These are phyloP conservation scores for Eucriotettix oculatus DNA, from an alignment of 2,888 invertebrate species.

Conservation along the genomic window DNA sequence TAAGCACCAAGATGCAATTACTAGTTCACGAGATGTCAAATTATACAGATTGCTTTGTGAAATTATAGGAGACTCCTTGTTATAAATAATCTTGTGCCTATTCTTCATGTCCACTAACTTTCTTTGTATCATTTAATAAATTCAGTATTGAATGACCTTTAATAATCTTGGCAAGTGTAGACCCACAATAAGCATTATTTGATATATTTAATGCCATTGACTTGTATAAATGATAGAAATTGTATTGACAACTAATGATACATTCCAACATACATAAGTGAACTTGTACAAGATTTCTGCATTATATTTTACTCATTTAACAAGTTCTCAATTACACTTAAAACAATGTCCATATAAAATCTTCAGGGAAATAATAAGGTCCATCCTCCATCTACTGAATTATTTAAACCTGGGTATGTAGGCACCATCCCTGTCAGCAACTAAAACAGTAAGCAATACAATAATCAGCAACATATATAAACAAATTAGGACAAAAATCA, in stretches of 20 bases:
- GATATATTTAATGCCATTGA: too few relatives aligned
- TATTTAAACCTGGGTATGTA: slow-evolving; percentile 2
- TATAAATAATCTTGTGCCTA: slow-evolving; percentile 2
- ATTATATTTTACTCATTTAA: too few relatives aligned
- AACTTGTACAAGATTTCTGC: too few relatives aligned
- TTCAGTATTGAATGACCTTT: not conserved
- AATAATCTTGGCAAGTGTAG: too few relatives aligned
- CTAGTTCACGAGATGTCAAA: slow-evolving; percentile 9
- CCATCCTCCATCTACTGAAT: slow-evolving; percentile 4
- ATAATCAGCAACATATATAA: too few relatives aligned
- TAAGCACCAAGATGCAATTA: not conserved
- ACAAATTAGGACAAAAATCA: too few relatives aligned
- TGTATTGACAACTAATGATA: too few relatives aligned
- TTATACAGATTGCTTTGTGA: not conserved
- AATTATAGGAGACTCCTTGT: not conserved
- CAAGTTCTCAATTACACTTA: slow-evolving; percentile 1
- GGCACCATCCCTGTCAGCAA: slow-evolving; percentile 13
- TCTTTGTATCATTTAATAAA: not conserved
- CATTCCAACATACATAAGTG: too few relatives aligned
- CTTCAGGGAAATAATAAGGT: slow-evolving; percentile 8
- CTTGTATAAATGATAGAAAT: too few relatives aligned
- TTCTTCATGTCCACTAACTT: slow-evolving; percentile 10
- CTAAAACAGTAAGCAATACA: slow-evolving; percentile 6
- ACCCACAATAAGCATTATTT: too few relatives aligned
- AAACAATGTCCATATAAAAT: slow-evolving; percentile 5